Evolutionary conservation across 1,140 invertebrate genomes (phyloP).

Genomic region (Vanessa atalanta): DNA sequence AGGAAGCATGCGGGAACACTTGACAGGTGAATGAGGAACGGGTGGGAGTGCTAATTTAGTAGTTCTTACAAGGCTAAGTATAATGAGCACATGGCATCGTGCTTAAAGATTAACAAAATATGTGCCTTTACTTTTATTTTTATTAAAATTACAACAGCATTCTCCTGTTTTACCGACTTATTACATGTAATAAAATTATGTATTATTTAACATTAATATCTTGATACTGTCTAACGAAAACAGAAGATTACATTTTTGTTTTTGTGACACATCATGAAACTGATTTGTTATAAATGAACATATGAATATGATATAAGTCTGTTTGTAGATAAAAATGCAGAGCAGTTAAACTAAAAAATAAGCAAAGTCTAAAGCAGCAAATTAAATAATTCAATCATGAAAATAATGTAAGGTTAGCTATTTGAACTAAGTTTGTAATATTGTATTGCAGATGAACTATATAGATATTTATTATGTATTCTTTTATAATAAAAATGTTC

Average conservation of each 20-base stretch:
- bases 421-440: conserved; percentile 33
- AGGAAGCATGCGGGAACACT: conserved; percentile 77
- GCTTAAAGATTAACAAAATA: conserved; percentile 17
- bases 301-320: conserved; percentile 45
- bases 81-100: conserved; percentile 18
- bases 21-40: conserved; percentile 46
- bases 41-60: conserved; percentile 34
- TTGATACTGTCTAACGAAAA: conserved; percentile 15
- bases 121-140: conserved; percentile 7
- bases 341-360: conserved; percentile 64
- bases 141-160: not conserved
- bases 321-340: conserved; percentile 76
- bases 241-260: conserved; percentile 32
- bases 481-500: too few relatives aligned
- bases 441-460: too few relatives aligned
- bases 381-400: conserved; percentile 42
- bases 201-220: not conserved
- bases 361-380: conserved; percentile 50
- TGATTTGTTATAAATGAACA: conserved; percentile 46
- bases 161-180: not conserved
- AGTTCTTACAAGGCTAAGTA: conserved; percentile 14
- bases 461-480: too few relatives aligned
- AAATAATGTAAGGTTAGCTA: conserved; percentile 34
- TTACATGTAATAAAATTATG: not conserved
- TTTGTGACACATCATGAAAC: conserved; percentile 23